Conservation (phyloP, 2,113 vertebrate genomes). For the Indicator indicator region DNA sequence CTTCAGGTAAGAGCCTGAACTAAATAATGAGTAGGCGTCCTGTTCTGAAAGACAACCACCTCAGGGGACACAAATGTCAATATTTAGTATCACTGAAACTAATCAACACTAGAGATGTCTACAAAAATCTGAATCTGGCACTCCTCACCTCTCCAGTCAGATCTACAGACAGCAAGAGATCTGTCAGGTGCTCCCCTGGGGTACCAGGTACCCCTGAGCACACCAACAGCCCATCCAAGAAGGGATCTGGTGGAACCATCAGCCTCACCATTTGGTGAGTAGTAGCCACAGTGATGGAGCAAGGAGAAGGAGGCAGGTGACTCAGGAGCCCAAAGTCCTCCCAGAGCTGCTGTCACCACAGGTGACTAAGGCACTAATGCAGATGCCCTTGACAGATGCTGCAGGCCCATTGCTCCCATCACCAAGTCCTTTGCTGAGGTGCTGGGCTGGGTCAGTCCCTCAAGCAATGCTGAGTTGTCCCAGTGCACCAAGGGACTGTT, state of each 20-base stretch:
- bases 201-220: fast-evolving
- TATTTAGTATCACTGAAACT: neutral
- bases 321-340: neutral
- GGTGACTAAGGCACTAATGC: neutral
- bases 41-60: slow-evolving; percentile 32
- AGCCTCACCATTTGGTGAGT: fast-evolving
- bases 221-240: fast-evolving
- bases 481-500: neutral
- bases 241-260: neutral
- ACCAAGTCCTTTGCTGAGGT: neutral
- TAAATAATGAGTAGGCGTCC: slow-evolving; percentile 35
- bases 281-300: neutral
- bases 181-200: neutral
- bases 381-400: neutral
- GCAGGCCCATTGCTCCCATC: neutral
- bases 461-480: neutral
- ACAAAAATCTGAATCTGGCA: neutral
- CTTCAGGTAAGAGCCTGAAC: slow-evolving; percentile 21
- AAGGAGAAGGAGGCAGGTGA: neutral
- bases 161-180: neutral
- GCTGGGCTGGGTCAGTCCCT: neutral
- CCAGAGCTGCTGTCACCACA: neutral
- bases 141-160: neutral
- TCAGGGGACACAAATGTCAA: slow-evolving; percentile 27
- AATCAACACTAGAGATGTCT: neutral